Conservation (phyloP, 2,888 invertebrate genomes). For the Phyllotreta cruciferae region DNA sequence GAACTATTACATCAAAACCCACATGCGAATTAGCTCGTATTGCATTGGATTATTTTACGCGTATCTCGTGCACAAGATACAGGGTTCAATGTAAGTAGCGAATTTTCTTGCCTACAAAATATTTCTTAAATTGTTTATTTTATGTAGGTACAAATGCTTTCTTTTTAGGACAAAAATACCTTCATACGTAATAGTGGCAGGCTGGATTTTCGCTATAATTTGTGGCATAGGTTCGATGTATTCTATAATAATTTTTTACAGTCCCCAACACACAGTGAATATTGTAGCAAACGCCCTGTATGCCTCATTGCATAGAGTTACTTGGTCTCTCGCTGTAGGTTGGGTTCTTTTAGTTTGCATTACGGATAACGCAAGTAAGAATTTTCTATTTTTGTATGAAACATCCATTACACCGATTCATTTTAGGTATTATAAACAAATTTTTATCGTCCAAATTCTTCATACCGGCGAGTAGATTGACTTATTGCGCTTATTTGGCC, state of each 20-base stretch:
- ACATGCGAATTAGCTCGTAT: constrained; percentile 76
- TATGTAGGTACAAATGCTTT: constrained; percentile 5
- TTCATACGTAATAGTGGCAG: constrained; percentile 42
- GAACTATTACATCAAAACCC: constrained; percentile 74
- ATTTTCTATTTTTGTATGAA: not conserved
- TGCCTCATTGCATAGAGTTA: constrained; percentile 69
- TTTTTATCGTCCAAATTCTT: constrained; percentile 69
- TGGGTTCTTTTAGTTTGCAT: constrained; percentile 73
- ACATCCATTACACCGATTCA: constrained; percentile 7
- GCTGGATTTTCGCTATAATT: constrained; percentile 52
- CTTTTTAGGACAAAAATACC: constrained; percentile 54
- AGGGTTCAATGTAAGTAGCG: constrained; percentile 66
- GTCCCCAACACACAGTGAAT: constrained; percentile 66
- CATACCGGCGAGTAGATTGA: constrained; percentile 71
- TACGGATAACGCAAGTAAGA: constrained; percentile 70
- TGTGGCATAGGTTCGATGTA: constrained; percentile 67
- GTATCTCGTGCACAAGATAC: constrained; percentile 70
- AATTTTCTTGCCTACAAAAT: constrained; percentile 8
- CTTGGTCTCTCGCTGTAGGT: constrained; percentile 73
- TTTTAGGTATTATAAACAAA: constrained; percentile 65
- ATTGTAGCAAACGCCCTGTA: constrained; percentile 70
- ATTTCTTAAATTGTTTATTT: constrained; percentile 11
- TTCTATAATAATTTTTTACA: constrained; percentile 70
- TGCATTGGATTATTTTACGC: constrained; percentile 72
- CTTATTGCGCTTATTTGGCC: constrained; percentile 76